phyloP scores from a whole-genome alignment of 2,888 invertebrate species.

The Cryptus viduatorius region DNA sequence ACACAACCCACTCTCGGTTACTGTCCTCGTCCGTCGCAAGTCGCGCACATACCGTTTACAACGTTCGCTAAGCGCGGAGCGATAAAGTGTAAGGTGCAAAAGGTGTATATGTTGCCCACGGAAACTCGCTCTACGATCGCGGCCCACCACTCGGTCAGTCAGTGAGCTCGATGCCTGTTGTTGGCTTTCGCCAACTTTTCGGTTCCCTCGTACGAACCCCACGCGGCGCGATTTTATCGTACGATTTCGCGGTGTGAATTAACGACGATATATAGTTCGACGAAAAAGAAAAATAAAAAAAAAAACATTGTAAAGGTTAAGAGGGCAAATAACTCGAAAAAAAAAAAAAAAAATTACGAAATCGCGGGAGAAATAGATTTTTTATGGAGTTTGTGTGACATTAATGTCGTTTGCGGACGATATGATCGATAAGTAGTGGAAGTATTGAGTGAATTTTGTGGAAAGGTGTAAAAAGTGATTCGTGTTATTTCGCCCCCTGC shows the following conservation, averaged over 20 bases:
- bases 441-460: no score
- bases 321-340: no score
- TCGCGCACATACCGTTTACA: constrained; percentile 75
- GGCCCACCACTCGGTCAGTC: constrained; percentile 49
- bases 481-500: no score
- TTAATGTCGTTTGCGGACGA: no score
- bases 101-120: constrained; percentile 25
- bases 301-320: no score
- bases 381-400: no score
- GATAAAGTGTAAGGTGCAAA: constrained; percentile 62
- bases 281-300: no score
- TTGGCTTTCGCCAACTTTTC: constrained; percentile 49
- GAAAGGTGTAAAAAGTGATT: no score
- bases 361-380: no score
- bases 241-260: not conserved
- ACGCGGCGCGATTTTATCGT: not conserved
- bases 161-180: constrained; percentile 67
- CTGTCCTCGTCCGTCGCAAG: constrained; percentile 29
- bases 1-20: constrained; percentile 26
- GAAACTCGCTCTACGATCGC: constrained; percentile 46
- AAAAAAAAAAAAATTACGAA: no score
- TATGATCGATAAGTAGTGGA: no score
- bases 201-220: not conserved
- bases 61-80: constrained; percentile 72
- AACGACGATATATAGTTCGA: no score